Percentiles rank a stretch among this genome's conserved stretches.
Evolutionary conservation across 2,797 vertebrate species (phyloP).

Genomic region (Pelodytes ibericus): DNA sequence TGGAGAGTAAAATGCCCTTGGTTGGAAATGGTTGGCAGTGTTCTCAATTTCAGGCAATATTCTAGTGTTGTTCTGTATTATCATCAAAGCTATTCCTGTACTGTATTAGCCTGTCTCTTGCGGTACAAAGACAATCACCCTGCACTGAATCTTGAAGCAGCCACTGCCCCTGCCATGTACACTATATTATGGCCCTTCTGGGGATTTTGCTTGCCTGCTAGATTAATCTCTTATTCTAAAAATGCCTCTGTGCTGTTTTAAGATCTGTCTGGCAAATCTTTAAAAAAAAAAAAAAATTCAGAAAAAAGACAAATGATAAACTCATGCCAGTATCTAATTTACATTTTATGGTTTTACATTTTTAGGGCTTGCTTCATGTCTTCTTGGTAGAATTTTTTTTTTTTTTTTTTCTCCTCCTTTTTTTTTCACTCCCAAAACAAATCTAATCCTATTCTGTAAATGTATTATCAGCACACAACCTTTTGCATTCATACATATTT

Average conservation of each 20-base stretch:
- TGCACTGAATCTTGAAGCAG: slow-evolving; percentile 20
- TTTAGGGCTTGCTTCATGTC: background rate
- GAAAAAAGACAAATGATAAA: slow-evolving; percentile 23
- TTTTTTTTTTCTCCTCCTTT: background rate
- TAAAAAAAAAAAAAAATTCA: slow-evolving; percentile 4
- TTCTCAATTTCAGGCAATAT: slow-evolving; percentile 46
- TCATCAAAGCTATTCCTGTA: slow-evolving; percentile 23
- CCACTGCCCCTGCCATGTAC: slow-evolving; percentile 21
- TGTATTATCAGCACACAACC: slow-evolving; percentile 34
- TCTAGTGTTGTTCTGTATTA: slow-evolving; percentile 43
- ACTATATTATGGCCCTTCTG: slow-evolving; percentile 29
- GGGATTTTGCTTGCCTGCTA: slow-evolving; percentile 38
- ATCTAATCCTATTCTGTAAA: slow-evolving; percentile 23
- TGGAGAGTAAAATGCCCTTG: slow-evolving; percentile 21
- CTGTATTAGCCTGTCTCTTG: background rate
- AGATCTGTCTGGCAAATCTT: background rate
- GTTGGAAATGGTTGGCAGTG: slow-evolving; percentile 9
- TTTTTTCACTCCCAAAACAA: slow-evolving; percentile 11
- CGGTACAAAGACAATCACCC: background rate
- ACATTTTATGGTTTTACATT: slow-evolving; percentile 31
- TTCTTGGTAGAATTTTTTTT: slow-evolving; percentile 28
- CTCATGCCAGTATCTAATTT: slow-evolving; percentile 11
- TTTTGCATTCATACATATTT: slow-evolving; percentile 50
- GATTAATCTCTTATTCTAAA: slow-evolving; percentile 47
- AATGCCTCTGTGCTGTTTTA: slow-evolving; percentile 22